Evolutionary conservation across 37 sponge, comb jelly and placozoan genomes (phyloP).

Genomic region (Crambe crambe): DNA sequence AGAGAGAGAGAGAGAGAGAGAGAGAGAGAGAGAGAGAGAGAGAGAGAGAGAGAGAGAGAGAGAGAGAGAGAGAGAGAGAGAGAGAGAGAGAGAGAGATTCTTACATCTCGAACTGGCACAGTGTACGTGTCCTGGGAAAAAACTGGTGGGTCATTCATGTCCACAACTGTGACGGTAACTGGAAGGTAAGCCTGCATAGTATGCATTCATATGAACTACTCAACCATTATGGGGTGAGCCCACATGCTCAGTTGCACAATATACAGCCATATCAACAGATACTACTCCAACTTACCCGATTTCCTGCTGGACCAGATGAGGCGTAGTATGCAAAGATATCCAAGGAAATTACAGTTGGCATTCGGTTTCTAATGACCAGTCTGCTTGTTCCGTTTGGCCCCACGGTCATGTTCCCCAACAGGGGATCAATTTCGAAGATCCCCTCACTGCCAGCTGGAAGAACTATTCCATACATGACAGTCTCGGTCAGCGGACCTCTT

Average conservation of each 20-base stretch:
- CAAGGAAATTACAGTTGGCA: not conserved
- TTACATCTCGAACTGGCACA: not conserved
- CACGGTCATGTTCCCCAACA: constrained; percentile 18
- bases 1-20: not conserved
- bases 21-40: constrained; percentile 6
- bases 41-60: constrained; percentile 35
- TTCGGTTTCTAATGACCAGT: constrained; percentile 3
- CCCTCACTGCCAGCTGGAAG: constrained; percentile 6
- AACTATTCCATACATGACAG: constrained; percentile 25
- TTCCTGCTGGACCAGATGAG: constrained; percentile 16
- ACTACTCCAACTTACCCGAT: constrained; percentile 7
- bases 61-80: constrained; percentile 27
- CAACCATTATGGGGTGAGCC: too few species aligned
- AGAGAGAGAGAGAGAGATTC: constrained; percentile 9
- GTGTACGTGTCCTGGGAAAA: not conserved
- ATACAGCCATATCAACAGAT: not conserved
- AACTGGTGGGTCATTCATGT: constrained; percentile 24
- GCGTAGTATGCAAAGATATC: constrained; percentile 35
- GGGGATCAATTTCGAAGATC: constrained; percentile 17
- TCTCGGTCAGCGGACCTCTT: not conserved
- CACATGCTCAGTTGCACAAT: not conserved
- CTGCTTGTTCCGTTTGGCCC: constrained; percentile 16
- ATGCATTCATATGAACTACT: not conserved
- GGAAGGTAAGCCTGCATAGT: constrained; percentile 17
- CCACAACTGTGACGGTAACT: constrained; percentile 23